Evolutionary conservation across 35 echinoderm and acorn worm genomes (phyloP).

Genomic region (Heliocidaris erythrogramma): DNA sequence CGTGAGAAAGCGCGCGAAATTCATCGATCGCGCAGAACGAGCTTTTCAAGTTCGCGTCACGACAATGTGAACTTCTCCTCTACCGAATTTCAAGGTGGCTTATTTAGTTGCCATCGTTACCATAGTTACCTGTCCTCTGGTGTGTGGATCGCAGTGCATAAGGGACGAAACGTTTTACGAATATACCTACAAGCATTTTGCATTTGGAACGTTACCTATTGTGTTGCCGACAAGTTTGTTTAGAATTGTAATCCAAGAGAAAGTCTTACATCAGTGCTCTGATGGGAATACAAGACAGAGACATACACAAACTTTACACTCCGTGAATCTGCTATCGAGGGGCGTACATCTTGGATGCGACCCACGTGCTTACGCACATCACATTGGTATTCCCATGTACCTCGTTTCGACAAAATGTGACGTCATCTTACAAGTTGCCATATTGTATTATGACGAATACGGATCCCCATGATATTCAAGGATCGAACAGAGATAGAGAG

Average conservation of each 20-base stretch:
- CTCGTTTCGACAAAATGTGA: background rate
- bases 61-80: background rate
- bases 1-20: background rate
- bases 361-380: background rate
- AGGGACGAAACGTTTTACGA: background rate
- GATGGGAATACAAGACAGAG: background rate
- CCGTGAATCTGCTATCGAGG: background rate
- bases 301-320: background rate
- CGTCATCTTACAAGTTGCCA: background rate
- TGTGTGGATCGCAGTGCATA: background rate
- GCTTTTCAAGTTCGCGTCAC: slow-evolving; percentile 8
- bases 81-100: background rate
- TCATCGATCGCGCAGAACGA: background rate
- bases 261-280: background rate
- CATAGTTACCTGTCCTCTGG: background rate
- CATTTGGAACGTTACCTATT: background rate
- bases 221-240: background rate
- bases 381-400: background rate
- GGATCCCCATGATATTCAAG: no score
- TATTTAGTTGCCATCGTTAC: background rate
- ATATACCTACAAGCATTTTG: background rate
- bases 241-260: background rate
- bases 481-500: no score
- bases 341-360: background rate
- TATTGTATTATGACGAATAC: no score